phyloP scores from a whole-genome alignment of 2,797 vertebrate species.

The Centropyge bicolor region DNA sequence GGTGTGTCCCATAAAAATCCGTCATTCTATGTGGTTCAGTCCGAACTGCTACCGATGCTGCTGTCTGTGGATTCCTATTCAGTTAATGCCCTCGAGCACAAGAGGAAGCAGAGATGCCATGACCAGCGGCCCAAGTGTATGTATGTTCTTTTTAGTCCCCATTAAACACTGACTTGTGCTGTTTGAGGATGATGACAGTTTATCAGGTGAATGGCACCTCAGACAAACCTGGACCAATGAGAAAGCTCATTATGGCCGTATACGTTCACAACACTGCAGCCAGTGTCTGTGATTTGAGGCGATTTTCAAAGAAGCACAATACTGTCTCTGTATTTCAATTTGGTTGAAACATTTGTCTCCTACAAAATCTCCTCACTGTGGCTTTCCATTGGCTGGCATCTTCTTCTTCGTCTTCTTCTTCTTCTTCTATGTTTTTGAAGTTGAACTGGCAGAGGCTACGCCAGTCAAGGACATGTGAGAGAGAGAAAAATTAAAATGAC shows the following conservation, averaged over 20 bases:
- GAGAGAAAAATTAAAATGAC: constrained; percentile 14
- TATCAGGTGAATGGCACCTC: background rate
- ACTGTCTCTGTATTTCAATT: constrained; percentile 2
- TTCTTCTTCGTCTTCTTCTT: constrained; percentile 27
- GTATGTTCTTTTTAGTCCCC: background rate
- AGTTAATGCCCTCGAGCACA: constrained; percentile 39
- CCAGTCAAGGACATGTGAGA: background rate
- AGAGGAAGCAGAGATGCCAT: constrained; percentile 17
- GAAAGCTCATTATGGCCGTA: constrained; percentile 8
- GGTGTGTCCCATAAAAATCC: background rate
- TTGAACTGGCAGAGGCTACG: background rate
- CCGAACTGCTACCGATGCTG: constrained; percentile 52
- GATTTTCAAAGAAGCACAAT: constrained; percentile 28
- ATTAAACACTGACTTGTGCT: background rate
- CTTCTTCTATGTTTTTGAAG: background rate
- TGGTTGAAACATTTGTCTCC: background rate
- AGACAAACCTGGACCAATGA: background rate
- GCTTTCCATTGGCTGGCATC: constrained; percentile 19
- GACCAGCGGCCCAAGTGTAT: background rate
- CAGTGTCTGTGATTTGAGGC: background rate
- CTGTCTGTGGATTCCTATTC: constrained; percentile 13
- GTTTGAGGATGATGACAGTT: background rate
- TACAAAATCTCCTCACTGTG: background rate
- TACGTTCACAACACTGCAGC: background rate
- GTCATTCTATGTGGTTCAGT: background rate